Evolutionary conservation across 2,888 invertebrate species (phyloP), one percentile per base, ranked within the genome.

Genomic region (Congeria kusceri): DNA sequence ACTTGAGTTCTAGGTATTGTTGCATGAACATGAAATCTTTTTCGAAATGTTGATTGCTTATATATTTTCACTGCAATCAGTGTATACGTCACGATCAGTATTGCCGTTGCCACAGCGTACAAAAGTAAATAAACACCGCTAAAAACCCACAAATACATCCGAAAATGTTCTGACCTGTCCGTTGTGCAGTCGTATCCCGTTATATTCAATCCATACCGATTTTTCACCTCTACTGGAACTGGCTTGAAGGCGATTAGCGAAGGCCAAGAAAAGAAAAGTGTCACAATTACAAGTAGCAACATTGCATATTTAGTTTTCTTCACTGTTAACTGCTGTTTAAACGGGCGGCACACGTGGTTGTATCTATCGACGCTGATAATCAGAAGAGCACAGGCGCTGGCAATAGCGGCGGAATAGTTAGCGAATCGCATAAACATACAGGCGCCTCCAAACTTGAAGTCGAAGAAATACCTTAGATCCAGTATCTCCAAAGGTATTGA

Each of bases 131-230:
- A 53, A 11, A 53, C 53, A 9, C 53, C 53, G n/a, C 11, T 53
- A 53, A 11, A 53, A 23, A 53, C n/a, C 53, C 53, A 53, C 20
- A 53, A 23, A 53, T 53, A 53, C 3, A 53, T 25, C 11, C 53
- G 53, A n/a, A 53, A 53, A 23, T 15, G 1, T 9, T 20, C 53
- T 23, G 23, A 23, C 9, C 53, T 53, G 25, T 53, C 53, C 53
- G 53, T 53, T 53, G 53, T 53, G 18, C 53, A 53, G n/a, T 53
- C 53, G 25, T 53, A 25, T 20, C 53, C 53, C 13, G 53, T 53
- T 53, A 53, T 53, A 25, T 53, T 53, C 20, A 53, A 23, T 23
- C 53, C 53, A 53, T 53, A 53, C 20, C n/a, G 23, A 25, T 53
- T 53, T 53, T 53, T 20, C 1, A 53, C 53, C 11, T 53, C 13